phyloP scores from a whole-genome alignment of 2,888 invertebrate genomes.

The Hemithea aestivaria region DNA sequence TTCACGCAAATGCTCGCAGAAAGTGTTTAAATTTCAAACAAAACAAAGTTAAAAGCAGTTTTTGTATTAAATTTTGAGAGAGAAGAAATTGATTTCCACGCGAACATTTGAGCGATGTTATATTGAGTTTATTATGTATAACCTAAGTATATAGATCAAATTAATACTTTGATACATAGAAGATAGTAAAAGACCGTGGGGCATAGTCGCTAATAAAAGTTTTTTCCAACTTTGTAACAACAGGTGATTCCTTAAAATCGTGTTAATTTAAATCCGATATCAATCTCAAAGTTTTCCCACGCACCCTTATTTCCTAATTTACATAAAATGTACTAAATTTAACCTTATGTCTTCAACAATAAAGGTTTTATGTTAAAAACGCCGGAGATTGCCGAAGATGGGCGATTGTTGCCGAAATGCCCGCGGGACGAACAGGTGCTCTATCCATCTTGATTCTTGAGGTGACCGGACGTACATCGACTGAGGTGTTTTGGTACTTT shows the following conservation, averaged over 20 bases:
- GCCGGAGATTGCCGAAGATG: slow-evolving; percentile 23
- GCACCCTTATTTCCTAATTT: slow-evolving; percentile 21
- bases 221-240: too few species aligned
- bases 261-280: slow-evolving; percentile 28
- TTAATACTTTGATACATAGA: too few species aligned
- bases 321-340: slow-evolving; percentile 17
- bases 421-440: slow-evolving; percentile 51
- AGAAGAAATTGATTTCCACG: too few species aligned
- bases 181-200: too few species aligned
- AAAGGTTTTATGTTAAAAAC: slow-evolving; percentile 6
- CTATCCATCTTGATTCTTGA: slow-evolving; percentile 37
- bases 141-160: too few species aligned
- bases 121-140: too few species aligned
- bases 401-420: slow-evolving; percentile 28
- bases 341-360: slow-evolving; percentile 7
- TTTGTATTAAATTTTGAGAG: too few species aligned
- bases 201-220: too few species aligned
- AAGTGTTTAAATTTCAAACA: too few species aligned
- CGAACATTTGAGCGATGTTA: too few species aligned
- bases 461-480: slow-evolving; percentile 44
- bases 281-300: slow-evolving; percentile 26
- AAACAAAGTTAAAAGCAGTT: too few species aligned
- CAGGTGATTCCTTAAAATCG: neutral
- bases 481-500: slow-evolving; percentile 41
- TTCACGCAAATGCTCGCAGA: too few species aligned